Evolutionary conservation across 1,140 invertebrate species (phyloP).

Genomic region (Xylocopa sonorina): DNA sequence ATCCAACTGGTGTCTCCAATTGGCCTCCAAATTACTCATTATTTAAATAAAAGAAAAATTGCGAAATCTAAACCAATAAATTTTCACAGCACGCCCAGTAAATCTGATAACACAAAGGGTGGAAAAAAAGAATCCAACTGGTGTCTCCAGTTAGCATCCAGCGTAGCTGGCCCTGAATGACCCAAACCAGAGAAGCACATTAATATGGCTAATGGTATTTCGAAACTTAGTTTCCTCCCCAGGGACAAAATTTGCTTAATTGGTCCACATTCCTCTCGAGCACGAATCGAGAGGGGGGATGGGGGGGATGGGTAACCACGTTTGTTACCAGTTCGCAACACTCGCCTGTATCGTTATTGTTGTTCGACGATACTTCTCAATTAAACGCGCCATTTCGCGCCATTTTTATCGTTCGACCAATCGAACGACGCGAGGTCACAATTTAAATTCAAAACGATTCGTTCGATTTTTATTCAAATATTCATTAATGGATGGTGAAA

Average conservation of each 20-base stretch:
- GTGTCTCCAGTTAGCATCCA: conserved; percentile 29
- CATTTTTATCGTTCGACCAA: neutral
- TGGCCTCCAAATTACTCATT: too few relatives aligned
- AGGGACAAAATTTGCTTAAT: conserved; percentile 65
- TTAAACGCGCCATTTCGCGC: too few relatives aligned
- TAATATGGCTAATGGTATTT: conserved; percentile 65
- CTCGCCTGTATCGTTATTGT: neutral
- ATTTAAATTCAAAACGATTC: too few relatives aligned
- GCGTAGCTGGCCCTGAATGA: conserved; percentile 56
- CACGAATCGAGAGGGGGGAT: conserved; percentile 56
- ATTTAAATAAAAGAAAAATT: too few relatives aligned
- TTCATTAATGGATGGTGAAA: too few relatives aligned
- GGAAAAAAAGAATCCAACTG: conserved; percentile 37
- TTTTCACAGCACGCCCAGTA: too few relatives aligned
- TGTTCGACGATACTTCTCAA: too few relatives aligned
- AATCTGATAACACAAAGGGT: conserved; percentile 29
- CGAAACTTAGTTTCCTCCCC: conserved; percentile 56
- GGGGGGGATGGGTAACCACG: conserved; percentile 53
- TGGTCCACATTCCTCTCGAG: conserved; percentile 61
- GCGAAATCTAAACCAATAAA: too few relatives aligned
- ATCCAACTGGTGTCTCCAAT: too few relatives aligned
- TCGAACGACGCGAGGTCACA: too few relatives aligned
- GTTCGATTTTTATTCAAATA: too few relatives aligned
- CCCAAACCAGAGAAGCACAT: conserved; percentile 56
- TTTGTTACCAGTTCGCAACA: conserved; percentile 44